These are phyloP conservation scores for Apoda limacodes DNA, from an alignment of 2,888 invertebrate species.

Conservation along the genomic window DNA sequence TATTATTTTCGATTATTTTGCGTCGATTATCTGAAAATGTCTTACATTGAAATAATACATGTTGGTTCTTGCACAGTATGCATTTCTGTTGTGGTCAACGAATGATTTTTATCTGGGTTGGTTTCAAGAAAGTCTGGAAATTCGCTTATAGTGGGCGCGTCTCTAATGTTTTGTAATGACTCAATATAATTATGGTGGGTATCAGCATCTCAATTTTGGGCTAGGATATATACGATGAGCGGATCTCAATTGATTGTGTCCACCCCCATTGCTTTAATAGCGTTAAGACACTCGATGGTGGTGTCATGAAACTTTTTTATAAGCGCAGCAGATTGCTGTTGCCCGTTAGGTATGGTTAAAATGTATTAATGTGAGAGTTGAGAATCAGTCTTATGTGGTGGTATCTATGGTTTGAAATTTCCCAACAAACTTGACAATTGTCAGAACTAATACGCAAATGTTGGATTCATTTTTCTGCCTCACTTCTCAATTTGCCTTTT, in stretches of 20 bases:
- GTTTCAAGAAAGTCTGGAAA: conserved; percentile 14
- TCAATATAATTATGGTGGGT: conserved; percentile 13
- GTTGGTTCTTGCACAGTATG: no score
- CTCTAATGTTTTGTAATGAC: conserved; percentile 9
- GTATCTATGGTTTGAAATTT: conserved; percentile 16
- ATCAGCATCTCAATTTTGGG: conserved; percentile 17
- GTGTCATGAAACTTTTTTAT: conserved; percentile 3
- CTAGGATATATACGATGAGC: conserved; percentile 13
- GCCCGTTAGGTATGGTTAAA: conserved; percentile 12
- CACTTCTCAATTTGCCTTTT: conserved; percentile 11
- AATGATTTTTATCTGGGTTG: conserved; percentile 2
- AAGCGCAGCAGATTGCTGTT: conserved; percentile 6
- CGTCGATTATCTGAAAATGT: no score
- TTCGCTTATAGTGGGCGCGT: conserved; percentile 11
- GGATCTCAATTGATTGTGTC: conserved; percentile 14
- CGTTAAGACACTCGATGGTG: conserved; percentile 2
- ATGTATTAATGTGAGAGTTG: conserved; percentile 14
- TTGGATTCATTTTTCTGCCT: conserved; percentile 16
- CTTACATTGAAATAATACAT: no score
- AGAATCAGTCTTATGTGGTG: conserved; percentile 13
- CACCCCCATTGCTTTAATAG: conserved; percentile 4
- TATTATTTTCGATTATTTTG: no score
- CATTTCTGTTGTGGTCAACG: not conserved
- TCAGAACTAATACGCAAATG: conserved; percentile 14
- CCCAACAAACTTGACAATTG: conserved; percentile 19